Base-by-base conservation (phyloP, 2,113 vertebrate genomes). In the Cercopithecus mona region DNA sequence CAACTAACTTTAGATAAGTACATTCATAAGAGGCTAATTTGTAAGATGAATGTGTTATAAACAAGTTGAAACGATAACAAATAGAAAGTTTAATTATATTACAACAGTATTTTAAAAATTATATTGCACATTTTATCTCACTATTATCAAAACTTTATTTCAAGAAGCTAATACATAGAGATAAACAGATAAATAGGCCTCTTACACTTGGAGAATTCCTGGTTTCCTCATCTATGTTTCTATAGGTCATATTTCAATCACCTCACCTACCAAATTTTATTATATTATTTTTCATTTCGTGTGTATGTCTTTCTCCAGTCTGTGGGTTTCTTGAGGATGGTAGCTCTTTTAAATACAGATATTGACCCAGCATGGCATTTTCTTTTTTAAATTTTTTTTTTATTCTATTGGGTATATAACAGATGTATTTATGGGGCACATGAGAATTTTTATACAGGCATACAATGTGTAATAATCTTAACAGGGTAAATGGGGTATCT, bases 61-160 rank as follows among this genome's bases (percentile, higher is more conserved):
- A 85, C 40, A 96, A 80, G 35, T 84, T 75, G 75, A 94, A 95
- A 90, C 40, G 57, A 92, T 90, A 72, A 90, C n/a, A 93, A 70
- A 97, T 88, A 76, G 48, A 43, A 91, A 78, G 22, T 57, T 45
- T 79, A 91, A 94, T 87, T 61, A 38, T 73, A 68, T 50, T 76
- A 20, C 45, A 92, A 73, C 20, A 43, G 8, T 79, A 75, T 83
- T 95, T 12, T 68, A 22, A 72, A 93, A 95, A 97, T 73, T 76
- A 12, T 80, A 25, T 50, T 83, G 22, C 6, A 50, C 25, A 86
- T 59, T 88, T 93, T 70, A 70, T 78, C 52, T 82, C 55, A 82
- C 12, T 75, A 61, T n/a, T 94, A 84, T 70, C 8, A 40, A 87
- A 94, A 92, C 13, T 73, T 5, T 61, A 55, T 59, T 94, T 76